Evolutionary conservation across 2,113 vertebrate species (phyloP).

Genomic region (Taurulus bubalis): DNA sequence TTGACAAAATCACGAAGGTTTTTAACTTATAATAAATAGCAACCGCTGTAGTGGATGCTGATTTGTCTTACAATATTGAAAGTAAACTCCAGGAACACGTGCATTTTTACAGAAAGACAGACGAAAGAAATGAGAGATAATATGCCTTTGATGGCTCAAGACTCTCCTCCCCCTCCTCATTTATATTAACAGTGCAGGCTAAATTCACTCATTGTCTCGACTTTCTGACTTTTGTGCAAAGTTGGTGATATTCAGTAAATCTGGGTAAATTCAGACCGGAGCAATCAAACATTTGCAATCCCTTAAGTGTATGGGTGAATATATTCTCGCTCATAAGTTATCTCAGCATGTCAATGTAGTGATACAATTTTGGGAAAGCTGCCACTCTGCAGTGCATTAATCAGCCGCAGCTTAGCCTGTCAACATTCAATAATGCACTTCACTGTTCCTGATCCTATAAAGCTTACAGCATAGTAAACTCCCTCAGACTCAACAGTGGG

Average conservation of each 20-base stretch:
- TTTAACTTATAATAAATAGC: neutral
- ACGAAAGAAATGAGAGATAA: neutral
- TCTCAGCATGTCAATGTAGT: constrained; percentile 15
- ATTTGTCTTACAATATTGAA: neutral
- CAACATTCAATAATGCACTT: constrained; percentile 53
- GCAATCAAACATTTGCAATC: constrained; percentile 13
- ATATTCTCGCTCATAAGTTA: constrained; percentile 18
- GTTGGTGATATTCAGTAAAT: constrained; percentile 9
- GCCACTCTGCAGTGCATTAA: constrained; percentile 39
- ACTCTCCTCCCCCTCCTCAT: neutral
- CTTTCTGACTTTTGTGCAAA: constrained; percentile 19
- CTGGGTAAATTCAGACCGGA: constrained; percentile 10
- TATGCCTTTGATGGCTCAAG: neutral
- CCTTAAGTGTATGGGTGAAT: neutral
- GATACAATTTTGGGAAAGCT: constrained; percentile 51
- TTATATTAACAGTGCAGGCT: neutral
- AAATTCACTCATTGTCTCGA: constrained; percentile 1
- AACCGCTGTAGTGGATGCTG: neutral
- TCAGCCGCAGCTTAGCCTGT: constrained; percentile 48
- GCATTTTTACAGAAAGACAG: neutral
- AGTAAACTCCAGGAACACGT: neutral
- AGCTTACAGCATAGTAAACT: constrained; percentile 27
- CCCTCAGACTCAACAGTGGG: constrained; percentile 23
- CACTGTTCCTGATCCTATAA: constrained; percentile 47
- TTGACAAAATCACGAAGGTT: neutral